Evolutionary conservation across 2,797 vertebrate species (phyloP).

Genomic region (Rhodeus uyekii): DNA sequence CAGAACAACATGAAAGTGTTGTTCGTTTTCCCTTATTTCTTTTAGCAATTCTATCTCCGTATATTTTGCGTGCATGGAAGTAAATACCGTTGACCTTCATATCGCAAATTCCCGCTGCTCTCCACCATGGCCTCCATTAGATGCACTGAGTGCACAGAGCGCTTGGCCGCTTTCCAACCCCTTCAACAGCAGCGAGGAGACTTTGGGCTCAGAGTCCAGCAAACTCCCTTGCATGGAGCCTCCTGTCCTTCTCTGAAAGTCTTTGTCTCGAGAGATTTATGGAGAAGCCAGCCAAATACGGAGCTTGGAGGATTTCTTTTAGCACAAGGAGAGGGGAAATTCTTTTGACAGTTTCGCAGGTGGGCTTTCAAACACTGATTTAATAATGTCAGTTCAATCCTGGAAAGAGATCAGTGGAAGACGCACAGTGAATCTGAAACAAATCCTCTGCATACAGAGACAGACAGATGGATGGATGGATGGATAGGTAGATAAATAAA

Average conservation of each 20-base stretch:
- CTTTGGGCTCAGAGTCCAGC: constrained; percentile 15
- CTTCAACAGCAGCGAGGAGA: constrained; percentile 35
- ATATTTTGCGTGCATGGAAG: not conserved
- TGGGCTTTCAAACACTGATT: constrained; percentile 39
- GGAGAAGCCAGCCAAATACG: constrained; percentile 2
- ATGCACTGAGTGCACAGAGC: constrained; percentile 14
- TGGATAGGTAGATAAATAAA: not conserved
- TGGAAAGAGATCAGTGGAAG: constrained; percentile 26
- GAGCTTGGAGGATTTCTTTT: constrained; percentile 11
- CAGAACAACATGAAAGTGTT: not conserved
- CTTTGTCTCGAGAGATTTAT: constrained; percentile 20
- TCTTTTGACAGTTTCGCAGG: constrained; percentile 20
- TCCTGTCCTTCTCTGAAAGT: constrained; percentile 11
- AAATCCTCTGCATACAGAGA: not conserved
- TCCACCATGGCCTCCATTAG: constrained; percentile 20
- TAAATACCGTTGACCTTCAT: constrained; percentile 36
- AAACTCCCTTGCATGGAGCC: not conserved
- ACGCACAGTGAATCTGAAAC: not conserved
- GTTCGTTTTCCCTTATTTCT: not conserved
- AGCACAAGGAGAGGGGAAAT: constrained; percentile 18
- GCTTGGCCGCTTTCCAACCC: constrained; percentile 31
- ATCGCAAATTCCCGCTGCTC: constrained; percentile 7
- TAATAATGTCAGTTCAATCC: constrained; percentile 33
- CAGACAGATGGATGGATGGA: not conserved
- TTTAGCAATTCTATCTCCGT: constrained; percentile 11